A percentile compares a stretch with the other conserved stretches of the same genome.
phyloP scores from a whole-genome alignment of 2,113 vertebrate species.

The Hoplias malabaricus region DNA sequence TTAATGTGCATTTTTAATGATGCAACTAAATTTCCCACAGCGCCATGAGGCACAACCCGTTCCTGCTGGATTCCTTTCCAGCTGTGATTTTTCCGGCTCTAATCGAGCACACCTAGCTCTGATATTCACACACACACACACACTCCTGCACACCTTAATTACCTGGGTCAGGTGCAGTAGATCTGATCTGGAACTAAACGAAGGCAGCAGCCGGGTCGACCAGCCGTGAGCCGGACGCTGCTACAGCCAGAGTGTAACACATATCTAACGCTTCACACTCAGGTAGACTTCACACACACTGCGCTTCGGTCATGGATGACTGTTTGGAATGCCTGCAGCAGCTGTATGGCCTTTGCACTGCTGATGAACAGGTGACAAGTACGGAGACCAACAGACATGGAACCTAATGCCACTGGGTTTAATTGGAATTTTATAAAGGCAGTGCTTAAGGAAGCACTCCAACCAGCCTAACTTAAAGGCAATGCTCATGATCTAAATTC shows the following conservation, averaged over 20 bases:
- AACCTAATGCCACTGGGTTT: too few relatives aligned
- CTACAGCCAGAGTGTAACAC: background rate
- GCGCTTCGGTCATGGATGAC: background rate
- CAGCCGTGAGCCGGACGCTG: background rate
- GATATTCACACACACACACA: background rate
- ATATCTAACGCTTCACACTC: background rate
- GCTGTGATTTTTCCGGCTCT: background rate
- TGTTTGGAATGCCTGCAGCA: background rate
- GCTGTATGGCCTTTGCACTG: background rate
- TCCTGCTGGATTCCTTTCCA: background rate
- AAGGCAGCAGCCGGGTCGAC: background rate
- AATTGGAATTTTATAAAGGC: too few relatives aligned
- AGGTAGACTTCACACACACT: background rate
- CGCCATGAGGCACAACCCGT: background rate
- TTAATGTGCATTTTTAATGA: too few relatives aligned
- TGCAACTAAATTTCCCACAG: too few relatives aligned
- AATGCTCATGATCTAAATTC: too few relatives aligned
- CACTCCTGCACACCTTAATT: background rate
- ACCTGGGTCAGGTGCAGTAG: background rate
- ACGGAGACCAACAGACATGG: too few relatives aligned
- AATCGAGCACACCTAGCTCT: background rate
- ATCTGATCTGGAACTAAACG: background rate
- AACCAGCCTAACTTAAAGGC: too few relatives aligned
- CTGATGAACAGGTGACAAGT: background rate
- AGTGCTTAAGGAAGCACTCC: too few relatives aligned